A percentile compares a stretch with the other conserved stretches of the same genome.
These are phyloP conservation scores for Megaustenia siamemsis DNA, from an alignment of 2,888 invertebrate genomes.

Conservation along the genomic window DNA sequence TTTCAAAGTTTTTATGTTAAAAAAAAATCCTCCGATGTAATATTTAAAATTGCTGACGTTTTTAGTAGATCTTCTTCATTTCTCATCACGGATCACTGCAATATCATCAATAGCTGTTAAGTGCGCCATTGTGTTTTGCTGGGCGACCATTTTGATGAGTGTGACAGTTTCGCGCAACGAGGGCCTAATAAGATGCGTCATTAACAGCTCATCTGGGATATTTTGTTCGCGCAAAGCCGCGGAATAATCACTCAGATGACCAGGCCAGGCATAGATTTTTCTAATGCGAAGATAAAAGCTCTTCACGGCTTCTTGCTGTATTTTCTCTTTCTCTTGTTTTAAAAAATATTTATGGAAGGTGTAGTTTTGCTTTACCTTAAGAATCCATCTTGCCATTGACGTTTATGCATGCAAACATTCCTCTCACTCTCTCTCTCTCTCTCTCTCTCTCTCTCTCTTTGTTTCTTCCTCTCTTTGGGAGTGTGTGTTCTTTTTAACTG, in stretches of 20 bases:
- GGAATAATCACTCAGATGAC: slow-evolving; percentile 10
- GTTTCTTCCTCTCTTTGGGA: background rate
- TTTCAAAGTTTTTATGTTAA: background rate
- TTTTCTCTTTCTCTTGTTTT: too few relatives aligned
- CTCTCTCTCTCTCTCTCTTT: background rate
- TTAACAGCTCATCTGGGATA: slow-evolving; percentile 5
- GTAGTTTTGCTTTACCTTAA: background rate
- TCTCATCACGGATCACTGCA: background rate
- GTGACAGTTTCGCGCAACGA: background rate
- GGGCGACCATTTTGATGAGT: background rate
- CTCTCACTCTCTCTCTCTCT: background rate
- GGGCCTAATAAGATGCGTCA: background rate
- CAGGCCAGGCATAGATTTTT: background rate
- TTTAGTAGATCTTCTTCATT: background rate
- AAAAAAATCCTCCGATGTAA: background rate
- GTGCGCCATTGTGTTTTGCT: background rate
- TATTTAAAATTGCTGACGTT: background rate
- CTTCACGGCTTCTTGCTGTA: too few relatives aligned
- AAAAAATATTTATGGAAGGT: background rate
- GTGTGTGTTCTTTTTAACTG: background rate
- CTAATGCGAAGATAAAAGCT: too few relatives aligned
- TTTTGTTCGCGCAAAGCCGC: background rate
- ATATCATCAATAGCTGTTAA: background rate
- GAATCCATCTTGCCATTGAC: too few relatives aligned
- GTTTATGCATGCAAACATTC: too few relatives aligned